Base-by-base conservation (phyloP, 2,888 invertebrate genomes). In the Calameuta filiformis region DNA sequence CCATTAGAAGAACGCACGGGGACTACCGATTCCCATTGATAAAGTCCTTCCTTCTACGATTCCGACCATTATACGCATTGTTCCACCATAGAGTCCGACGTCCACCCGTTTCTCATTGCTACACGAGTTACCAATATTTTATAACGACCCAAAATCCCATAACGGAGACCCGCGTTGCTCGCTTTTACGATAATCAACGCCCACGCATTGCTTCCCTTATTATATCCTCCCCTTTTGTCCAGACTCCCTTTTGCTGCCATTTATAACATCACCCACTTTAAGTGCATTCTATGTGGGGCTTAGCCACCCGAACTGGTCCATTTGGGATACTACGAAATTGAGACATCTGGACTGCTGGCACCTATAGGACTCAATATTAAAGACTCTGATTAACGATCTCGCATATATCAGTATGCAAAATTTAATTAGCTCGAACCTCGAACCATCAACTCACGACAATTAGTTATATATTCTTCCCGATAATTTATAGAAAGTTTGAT, bases 21-120 rank as follows among this genome's bases (percentile, higher is more conserved):
- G 9, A 15, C 79, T 84, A 80, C 83, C 88, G 84, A 87, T 88
- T 88, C 86, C 85, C 85, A 88, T 89, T 88, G 88, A 88, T 87
- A 87, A 85, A 86, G 84, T 84, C 83, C 85, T 86, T 88, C 73
- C 9, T 56, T 56, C 56, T 23, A 23, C 56, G 56, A 56, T 56
- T 56, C 56, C 56, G 56, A 56, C 56, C 56, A 56, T 56, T 77
- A 73, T 75, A 31, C 68, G 71, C 77, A 81, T 81, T 81, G 79
- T 81, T 79, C 78, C 74, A 69, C 33, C 68, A 75, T 77, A 77
- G 81, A 81, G 78, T 40, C 73, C 68, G 56, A 68, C 75, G 77
- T 77, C 76, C 78, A 76, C 73, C 75, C 75, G 68, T 12, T 69
- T 77, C 56, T 56, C 56, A 56, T 56, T 56, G 56, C 56, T 56